Conservation (phyloP, 2,888 invertebrate genomes). For the Temnothorax unifasciatus region DNA sequence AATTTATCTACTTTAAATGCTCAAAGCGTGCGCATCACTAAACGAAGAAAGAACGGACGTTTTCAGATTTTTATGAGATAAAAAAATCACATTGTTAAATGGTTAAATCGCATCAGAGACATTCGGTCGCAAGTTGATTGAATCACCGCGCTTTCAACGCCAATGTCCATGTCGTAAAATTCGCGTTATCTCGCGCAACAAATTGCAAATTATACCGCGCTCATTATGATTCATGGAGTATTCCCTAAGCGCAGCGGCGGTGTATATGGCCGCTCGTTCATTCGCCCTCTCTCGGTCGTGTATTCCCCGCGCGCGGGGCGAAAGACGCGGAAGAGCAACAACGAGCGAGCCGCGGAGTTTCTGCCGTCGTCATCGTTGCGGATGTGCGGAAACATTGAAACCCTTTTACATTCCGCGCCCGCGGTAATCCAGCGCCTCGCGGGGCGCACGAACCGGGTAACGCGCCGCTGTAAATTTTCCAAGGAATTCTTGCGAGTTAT, state of each 20-base stretch:
- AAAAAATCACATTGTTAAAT: not conserved
- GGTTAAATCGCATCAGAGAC: not conserved
- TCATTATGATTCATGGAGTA: conserved; percentile 74
- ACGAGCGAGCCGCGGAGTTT: conserved; percentile 54
- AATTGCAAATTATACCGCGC: conserved; percentile 72
- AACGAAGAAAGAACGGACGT: not conserved
- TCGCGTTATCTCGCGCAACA: conserved; percentile 66
- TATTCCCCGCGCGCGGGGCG: conserved; percentile 29
- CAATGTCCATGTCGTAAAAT: conserved; percentile 48
- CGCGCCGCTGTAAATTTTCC: conserved; percentile 66
- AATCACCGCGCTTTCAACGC: conserved; percentile 38
- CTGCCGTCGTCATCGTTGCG: conserved; percentile 56
- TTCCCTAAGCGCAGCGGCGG: conserved; percentile 65
- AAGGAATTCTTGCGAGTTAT: conserved; percentile 67
- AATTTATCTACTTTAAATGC: not conserved
- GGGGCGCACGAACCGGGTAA: conserved; percentile 48
- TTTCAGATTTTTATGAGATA: not conserved
- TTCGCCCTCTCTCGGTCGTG: conserved; percentile 25
- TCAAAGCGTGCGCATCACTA: not conserved
- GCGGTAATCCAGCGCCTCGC: conserved; percentile 64
- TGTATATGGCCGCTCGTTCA: conserved; percentile 36
- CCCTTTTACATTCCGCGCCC: conserved; percentile 71
- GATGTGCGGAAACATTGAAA: conserved; percentile 71
- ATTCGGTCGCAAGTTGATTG: conserved; percentile 24
- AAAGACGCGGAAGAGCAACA: conserved; percentile 36